A percentile compares a stretch with the other conserved stretches of the same genome.
phyloP scores from a whole-genome alignment of 2,888 invertebrate genomes.

The Lasioglossum figueresi region DNA sequence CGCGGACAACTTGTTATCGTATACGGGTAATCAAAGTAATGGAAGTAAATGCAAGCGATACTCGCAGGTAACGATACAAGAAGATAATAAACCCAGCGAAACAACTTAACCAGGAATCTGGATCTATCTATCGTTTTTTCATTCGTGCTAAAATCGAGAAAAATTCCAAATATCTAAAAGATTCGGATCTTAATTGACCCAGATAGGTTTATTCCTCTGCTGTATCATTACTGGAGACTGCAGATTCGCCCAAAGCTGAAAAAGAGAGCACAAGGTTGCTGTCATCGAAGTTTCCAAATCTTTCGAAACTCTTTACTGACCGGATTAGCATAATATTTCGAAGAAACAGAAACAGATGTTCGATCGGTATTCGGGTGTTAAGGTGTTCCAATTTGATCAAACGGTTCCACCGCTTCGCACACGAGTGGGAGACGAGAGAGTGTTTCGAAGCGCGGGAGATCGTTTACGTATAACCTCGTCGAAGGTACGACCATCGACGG shows the following conservation, averaged over 20 bases:
- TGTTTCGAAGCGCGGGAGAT: slow-evolving; percentile 53
- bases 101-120: not conserved
- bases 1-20: not conserved
- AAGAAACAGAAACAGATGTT: not conserved
- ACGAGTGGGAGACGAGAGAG: slow-evolving; percentile 5
- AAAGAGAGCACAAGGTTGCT: slow-evolving; percentile 10
- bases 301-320: not conserved
- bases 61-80: not conserved
- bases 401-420: not conserved
- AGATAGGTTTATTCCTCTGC: not conserved
- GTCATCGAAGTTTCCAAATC: slow-evolving; percentile 11
- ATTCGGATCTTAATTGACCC: not conserved
- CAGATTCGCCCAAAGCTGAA: not conserved
- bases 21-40: not conserved
- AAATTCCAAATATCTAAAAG: not conserved
- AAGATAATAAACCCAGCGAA: not conserved
- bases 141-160: not conserved
- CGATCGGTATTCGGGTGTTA: not conserved
- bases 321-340: not conserved
- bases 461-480: slow-evolving; percentile 45
- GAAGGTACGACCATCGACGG: not conserved
- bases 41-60: not conserved
- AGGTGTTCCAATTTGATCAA: slow-evolving; percentile 7
- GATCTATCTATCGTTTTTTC: not conserved
- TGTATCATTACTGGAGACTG: not conserved